Evolutionary conservation across 2,888 invertebrate species (phyloP).

Genomic region (Pecten maximus): DNA sequence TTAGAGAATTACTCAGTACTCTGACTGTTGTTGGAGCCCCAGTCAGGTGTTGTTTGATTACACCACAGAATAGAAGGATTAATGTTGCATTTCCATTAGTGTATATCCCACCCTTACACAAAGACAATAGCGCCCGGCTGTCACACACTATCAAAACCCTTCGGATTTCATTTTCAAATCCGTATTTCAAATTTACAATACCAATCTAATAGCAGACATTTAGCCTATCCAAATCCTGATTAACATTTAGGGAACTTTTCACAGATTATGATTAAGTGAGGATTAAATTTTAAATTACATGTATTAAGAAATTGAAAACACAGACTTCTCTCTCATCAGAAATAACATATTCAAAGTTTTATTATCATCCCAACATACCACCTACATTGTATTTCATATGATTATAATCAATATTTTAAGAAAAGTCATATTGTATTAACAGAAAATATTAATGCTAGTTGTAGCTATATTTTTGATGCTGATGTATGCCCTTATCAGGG

Average conservation of each 20-base stretch:
- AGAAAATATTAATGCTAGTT: too few species aligned
- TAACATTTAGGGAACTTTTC: conserved; percentile 22
- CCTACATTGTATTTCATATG: too few species aligned
- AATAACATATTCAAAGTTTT: neutral
- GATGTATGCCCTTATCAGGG: too few species aligned
- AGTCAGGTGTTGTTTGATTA: neutral
- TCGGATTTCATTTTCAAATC: neutral
- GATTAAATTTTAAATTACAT: neutral
- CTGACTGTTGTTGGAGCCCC: neutral
- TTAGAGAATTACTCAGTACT: neutral
- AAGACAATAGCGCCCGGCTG: neutral
- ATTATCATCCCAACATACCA: too few species aligned
- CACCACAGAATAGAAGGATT: neutral
- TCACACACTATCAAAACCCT: neutral
- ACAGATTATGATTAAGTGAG: neutral
- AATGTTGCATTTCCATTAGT: neutral
- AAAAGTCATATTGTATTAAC: too few species aligned
- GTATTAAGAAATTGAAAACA: neutral
- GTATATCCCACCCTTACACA: neutral
- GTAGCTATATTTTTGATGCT: too few species aligned
- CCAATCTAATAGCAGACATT: neutral
- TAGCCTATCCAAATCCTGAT: conserved; percentile 29
- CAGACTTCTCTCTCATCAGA: neutral
- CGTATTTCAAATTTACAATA: neutral
- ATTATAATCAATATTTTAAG: too few species aligned